Base-by-base conservation (phyloP, 1,140 invertebrate species). In the Onthophagus taurus region DNA sequence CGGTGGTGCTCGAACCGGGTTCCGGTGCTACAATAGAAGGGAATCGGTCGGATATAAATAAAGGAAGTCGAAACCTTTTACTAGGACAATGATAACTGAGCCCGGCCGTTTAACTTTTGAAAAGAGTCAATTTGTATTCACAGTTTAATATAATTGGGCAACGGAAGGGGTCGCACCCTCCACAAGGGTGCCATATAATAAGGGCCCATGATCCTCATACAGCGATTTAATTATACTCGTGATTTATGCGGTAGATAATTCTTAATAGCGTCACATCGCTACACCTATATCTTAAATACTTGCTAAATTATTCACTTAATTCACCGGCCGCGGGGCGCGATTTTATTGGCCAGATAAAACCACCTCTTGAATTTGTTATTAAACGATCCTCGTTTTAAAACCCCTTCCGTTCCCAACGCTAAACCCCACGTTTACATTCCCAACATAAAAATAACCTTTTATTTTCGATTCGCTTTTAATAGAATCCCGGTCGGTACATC, bases 61-160 rank as follows among this genome's bases (percentile, higher is more conserved):
- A 52, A 45, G 45, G 42, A 33, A 35, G 50, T 48, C 33, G 48
- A 35, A 35, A 49, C 46, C 51, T 52, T 52, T 45, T 41, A 48
- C 21, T 48, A 18, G 42, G 42, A 56, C 50, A 56, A 54, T 56
- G 46, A 56, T 56, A 56, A 52, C 51, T 52, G 11, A 53, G 49
- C 55, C 53, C 53, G 55, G 55, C 53, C 53, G 53, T 57, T 57
- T 57, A 57, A 44, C 53, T 49, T 48, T 55, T 52, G 23, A 57
- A 57, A 57, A 53, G 51, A 57, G 55, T 57, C 55, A 57, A 57
- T 57, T 57, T 57, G 55, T 57, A 57, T 57, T 57, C 55, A 57
- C 45, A 51, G 53, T 52, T 57, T 52, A 54, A 51, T 57, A 57
- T 57, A 57, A 57, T 57, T 57, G 54, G 54, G 45, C 52, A 42